These are phyloP conservation scores for Canis aureus DNA, from an alignment of 2,113 vertebrate species.

Conservation along the genomic window DNA sequence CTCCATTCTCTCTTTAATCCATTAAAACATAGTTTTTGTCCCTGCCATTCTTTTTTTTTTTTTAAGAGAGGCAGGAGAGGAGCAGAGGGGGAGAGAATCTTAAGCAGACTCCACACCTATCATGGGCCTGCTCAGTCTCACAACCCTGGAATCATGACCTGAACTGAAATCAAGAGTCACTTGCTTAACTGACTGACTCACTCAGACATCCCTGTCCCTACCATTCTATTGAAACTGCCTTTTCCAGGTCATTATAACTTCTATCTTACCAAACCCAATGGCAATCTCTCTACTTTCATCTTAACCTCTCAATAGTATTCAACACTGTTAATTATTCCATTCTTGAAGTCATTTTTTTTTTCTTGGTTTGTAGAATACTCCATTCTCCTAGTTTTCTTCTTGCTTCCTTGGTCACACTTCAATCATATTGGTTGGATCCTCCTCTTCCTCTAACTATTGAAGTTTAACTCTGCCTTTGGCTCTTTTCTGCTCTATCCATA, in stretches of 20 bases:
- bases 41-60: neutral
- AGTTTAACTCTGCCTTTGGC: neutral
- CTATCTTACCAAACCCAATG: neutral
- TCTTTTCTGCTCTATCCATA: neutral
- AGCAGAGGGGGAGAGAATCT: neutral
- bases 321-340: neutral
- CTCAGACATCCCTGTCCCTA: neutral
- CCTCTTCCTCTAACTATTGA: slow-evolving; percentile 26
- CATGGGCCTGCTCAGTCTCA: neutral
- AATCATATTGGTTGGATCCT: neutral
- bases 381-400: neutral
- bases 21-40: neutral
- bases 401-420: neutral
- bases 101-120: neutral
- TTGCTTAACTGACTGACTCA: neutral
- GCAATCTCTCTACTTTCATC: neutral
- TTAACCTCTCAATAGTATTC: slow-evolving; percentile 3
- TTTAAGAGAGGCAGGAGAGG: neutral
- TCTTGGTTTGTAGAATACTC: neutral
- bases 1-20: neutral
- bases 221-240: neutral
- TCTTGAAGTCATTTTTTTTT: slow-evolving; percentile 12
- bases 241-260: neutral
- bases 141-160: neutral
- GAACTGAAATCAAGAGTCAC: neutral